A percentile compares a stretch with the other conserved stretches of the same genome.
Evolutionary conservation across 2,797 vertebrate genomes (phyloP).

Genomic region (Channa striata): DNA sequence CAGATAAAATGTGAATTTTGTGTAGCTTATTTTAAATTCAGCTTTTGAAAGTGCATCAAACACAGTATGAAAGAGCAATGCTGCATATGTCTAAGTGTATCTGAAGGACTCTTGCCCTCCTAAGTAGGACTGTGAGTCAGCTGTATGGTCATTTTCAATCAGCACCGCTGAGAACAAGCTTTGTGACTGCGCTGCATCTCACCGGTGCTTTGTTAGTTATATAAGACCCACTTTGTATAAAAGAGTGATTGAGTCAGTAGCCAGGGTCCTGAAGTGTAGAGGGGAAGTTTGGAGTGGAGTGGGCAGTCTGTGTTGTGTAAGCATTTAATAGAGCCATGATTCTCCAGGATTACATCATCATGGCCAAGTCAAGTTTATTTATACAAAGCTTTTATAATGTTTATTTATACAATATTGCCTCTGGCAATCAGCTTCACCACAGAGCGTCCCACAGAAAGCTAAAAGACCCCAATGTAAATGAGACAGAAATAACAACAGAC

Average conservation of each 20-base stretch:
- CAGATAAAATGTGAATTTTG: conserved; percentile 35
- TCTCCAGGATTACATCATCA: conserved; percentile 71
- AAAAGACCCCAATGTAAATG: conserved; percentile 49
- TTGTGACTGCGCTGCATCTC: conserved; percentile 16
- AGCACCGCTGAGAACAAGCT: conserved; percentile 43
- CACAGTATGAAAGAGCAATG: conserved; percentile 31
- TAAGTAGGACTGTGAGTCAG: conserved; percentile 62
- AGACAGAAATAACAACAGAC: conserved; percentile 46
- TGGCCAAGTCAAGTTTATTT: conserved; percentile 60
- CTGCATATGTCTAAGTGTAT: conserved; percentile 31
- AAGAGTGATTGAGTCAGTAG: conserved; percentile 70
- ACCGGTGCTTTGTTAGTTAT: conserved; percentile 48
- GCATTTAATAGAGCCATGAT: conserved; percentile 62
- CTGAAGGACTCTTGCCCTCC: conserved; percentile 42
- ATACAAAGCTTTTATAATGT: conserved; percentile 50
- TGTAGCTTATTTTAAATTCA: conserved; percentile 14
- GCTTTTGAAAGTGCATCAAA: conserved; percentile 50
- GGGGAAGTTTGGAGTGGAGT: conserved; percentile 67
- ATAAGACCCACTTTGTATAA: conserved; percentile 71
- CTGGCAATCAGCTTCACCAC: conserved; percentile 35
- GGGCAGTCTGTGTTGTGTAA: conserved; percentile 72
- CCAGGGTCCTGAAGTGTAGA: conserved; percentile 68
- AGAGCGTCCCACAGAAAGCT: conserved; percentile 16
- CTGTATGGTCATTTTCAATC: conserved; percentile 59
- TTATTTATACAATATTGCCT: conserved; percentile 59